A percentile compares a stretch with the other conserved stretches of the same genome.
phyloP scores from a whole-genome alignment of 2,888 invertebrate species.

The Dione vanillae region DNA sequence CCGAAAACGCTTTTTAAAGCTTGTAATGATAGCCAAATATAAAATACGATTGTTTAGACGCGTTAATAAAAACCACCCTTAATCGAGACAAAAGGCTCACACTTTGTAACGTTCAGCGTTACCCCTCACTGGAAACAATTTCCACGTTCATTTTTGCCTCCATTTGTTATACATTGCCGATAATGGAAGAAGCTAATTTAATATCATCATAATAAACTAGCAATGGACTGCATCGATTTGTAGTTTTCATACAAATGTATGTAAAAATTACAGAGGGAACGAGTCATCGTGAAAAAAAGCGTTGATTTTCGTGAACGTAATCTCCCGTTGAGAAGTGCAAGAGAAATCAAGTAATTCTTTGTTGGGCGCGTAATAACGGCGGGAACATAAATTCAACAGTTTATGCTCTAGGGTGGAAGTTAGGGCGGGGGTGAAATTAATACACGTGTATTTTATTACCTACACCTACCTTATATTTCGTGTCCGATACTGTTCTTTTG shows the following conservation, averaged over 20 bases:
- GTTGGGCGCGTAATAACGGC: conserved; percentile 44
- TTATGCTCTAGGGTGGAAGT: conserved; percentile 29
- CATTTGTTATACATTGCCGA: conserved; percentile 57
- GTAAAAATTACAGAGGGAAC: conserved; percentile 51
- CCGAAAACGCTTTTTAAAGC: background rate
- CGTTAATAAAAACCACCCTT: conserved; percentile 57
- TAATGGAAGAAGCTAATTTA: background rate
- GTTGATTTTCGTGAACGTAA: conserved; percentile 71
- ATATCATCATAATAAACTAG: conserved; percentile 28
- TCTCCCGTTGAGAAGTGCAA: conserved; percentile 69
- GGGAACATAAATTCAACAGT: conserved; percentile 43
- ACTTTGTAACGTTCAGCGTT: conserved; percentile 82
- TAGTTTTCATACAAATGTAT: conserved; percentile 21
- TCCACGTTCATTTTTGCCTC: conserved; percentile 48
- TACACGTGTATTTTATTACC: conserved; percentile 31
- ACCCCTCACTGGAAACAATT: conserved; percentile 62
- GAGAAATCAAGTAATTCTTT: conserved; percentile 60
- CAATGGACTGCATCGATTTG: conserved; percentile 51
- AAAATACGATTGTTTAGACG: conserved; percentile 17
- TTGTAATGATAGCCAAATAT: background rate
- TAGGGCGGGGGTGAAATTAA: conserved; percentile 28
- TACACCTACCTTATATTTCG: background rate
- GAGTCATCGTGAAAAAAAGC: conserved; percentile 69
- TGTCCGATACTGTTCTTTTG: background rate
- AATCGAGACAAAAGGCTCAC: conserved; percentile 81